These are phyloP conservation scores for Xiphorhynchus elegans DNA, from an alignment of 2,113 vertebrate species.

Conservation along the genomic window DNA sequence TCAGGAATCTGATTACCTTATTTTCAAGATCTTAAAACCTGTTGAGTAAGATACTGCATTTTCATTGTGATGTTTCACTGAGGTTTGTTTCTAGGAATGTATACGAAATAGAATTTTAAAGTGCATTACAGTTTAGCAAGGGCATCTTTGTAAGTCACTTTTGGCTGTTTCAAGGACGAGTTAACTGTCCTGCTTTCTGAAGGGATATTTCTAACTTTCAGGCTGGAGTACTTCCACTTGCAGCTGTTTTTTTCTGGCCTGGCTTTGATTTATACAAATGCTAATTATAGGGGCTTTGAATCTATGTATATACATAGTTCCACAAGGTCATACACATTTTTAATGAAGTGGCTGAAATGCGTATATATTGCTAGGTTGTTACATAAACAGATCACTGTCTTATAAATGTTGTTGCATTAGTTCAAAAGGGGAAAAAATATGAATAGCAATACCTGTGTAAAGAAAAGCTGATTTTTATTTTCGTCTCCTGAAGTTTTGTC, in stretches of 20 bases:
- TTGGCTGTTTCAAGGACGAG: neutral
- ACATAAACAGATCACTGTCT: neutral
- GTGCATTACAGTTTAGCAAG: neutral
- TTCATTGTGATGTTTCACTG: neutral
- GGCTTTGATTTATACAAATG: slow-evolving; percentile 57
- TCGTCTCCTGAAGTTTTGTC: slow-evolving; percentile 78
- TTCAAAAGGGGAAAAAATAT: neutral
- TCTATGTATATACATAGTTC: slow-evolving; percentile 26
- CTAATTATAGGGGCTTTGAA: slow-evolving; percentile 48
- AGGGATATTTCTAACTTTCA: slow-evolving; percentile 11
- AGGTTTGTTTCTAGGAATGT: neutral
- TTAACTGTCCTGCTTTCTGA: slow-evolving; percentile 22
- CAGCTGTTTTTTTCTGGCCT: slow-evolving; percentile 28
- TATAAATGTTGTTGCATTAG: neutral
- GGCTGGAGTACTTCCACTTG: slow-evolving; percentile 13
- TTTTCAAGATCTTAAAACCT: neutral
- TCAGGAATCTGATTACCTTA: neutral
- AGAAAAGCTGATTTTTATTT: slow-evolving; percentile 30
- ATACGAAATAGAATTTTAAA: neutral
- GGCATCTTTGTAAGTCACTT: slow-evolving; percentile 2
- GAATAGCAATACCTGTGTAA: slow-evolving; percentile 53
- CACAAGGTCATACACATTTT: slow-evolving; percentile 46
- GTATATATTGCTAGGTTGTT: slow-evolving; percentile 15
- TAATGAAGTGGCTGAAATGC: slow-evolving; percentile 36
- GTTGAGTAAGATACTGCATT: neutral